These are phyloP conservation scores for Enteromius fasciolatus DNA, from an alignment of 2,797 vertebrate species.

Conservation along the genomic window DNA sequence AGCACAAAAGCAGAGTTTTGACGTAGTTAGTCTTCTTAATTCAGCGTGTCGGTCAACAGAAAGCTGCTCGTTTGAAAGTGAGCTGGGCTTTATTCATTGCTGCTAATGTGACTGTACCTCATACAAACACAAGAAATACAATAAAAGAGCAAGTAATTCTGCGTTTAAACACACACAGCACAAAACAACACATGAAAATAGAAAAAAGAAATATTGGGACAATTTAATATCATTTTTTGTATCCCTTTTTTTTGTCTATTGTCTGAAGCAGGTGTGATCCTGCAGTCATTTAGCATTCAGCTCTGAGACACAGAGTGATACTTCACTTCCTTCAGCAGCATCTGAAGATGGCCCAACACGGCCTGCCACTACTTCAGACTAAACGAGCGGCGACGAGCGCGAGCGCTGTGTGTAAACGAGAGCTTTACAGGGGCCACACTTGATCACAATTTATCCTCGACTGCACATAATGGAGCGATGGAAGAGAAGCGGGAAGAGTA, in stretches of 20 bases:
- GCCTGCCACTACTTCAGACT: constrained; percentile 13
- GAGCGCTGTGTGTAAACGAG: background rate
- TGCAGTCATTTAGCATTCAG: background rate
- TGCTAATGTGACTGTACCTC: no score
- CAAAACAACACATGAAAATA: no score
- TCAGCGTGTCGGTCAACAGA: background rate
- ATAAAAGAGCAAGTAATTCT: no score
- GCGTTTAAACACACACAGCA: no score
- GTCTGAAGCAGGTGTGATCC: background rate
- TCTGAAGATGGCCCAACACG: constrained; percentile 10
- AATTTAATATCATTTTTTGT: no score
- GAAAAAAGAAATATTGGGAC: no score
- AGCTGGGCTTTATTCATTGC: no score
- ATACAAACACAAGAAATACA: no score
- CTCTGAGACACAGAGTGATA: background rate
- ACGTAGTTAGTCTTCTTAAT: background rate
- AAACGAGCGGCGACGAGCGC: background rate
- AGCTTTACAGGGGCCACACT: constrained; percentile 27
- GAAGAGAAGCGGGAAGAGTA: constrained; percentile 30
- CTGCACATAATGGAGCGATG: constrained; percentile 46
- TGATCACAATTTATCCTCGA: constrained; percentile 23
- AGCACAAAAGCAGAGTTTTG: background rate
- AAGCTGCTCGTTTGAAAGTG: background rate
- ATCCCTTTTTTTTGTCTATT: no score
- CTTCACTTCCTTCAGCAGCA: constrained; percentile 21